These are phyloP conservation scores for Meiosimyza platycephala DNA, from an alignment of 2,888 invertebrate species.

Conservation along the genomic window DNA sequence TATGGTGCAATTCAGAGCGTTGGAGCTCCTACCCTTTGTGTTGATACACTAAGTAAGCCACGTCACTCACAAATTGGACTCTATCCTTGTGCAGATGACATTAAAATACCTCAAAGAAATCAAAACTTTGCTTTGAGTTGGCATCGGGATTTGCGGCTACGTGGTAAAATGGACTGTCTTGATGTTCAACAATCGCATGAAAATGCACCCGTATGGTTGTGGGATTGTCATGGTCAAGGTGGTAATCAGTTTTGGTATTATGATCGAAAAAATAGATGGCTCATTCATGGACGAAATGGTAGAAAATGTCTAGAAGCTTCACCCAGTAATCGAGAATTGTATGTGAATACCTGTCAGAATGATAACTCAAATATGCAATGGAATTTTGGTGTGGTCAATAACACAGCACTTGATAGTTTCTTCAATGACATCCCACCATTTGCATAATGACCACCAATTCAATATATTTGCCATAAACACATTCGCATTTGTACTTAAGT, in stretches of 20 bases:
- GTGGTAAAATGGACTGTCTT: slow-evolving; percentile 82
- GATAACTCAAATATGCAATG: slow-evolving; percentile 61
- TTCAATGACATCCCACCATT: slow-evolving; percentile 18
- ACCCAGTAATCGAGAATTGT: slow-evolving; percentile 73
- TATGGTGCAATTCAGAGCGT: slow-evolving; percentile 80
- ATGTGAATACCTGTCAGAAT: slow-evolving; percentile 75
- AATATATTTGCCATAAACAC: too few species aligned
- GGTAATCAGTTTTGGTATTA: slow-evolving; percentile 96
- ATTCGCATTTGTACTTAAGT: too few species aligned
- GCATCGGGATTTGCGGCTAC: slow-evolving; percentile 67
- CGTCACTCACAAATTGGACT: slow-evolving; percentile 62
- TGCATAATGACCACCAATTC: too few species aligned
- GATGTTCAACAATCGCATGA: slow-evolving; percentile 76
- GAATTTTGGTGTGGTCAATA: slow-evolving; percentile 61
- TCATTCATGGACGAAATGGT: slow-evolving; percentile 69
- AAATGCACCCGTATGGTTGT: slow-evolving; percentile 83
- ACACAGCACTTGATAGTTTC: slow-evolving; percentile 59
- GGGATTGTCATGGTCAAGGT: slow-evolving; percentile 89
- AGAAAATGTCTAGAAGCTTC: slow-evolving; percentile 84
- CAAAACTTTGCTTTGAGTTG: slow-evolving; percentile 66
- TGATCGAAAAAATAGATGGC: slow-evolving; percentile 70
- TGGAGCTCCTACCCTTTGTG: slow-evolving; percentile 75
- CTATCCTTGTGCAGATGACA: slow-evolving; percentile 59
- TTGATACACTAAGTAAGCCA: slow-evolving; percentile 75
- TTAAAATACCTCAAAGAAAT: slow-evolving; percentile 56